Base-by-base conservation (phyloP, 23 tunicate species). In the Trididemnum nubilum region DNA sequence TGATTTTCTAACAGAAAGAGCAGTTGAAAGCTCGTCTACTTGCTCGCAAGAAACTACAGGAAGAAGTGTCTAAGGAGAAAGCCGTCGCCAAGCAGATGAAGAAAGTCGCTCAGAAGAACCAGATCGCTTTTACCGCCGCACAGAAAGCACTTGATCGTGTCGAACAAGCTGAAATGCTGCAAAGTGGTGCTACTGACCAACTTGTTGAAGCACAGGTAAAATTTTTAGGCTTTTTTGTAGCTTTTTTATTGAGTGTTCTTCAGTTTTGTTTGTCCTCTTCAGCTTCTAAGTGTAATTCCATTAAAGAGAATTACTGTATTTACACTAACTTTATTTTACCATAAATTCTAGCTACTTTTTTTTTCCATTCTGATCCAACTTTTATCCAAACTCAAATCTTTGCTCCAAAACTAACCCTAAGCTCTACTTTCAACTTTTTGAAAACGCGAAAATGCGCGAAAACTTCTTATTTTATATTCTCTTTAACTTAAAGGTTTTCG, bases 61-160 rank as follows among this genome's bases (percentile, higher is more conserved):
- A 92, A 57, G 97, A 92, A 34, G 63, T 86, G 60, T 85, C 97
- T 27, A 92, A 86, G 72, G 97, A 92, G 77, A 83, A 78, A 36
- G 85, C 97, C 27, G 97, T 91, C 21, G 87, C 87, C 1, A 91
- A 91, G 54, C 97, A 91, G 76, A 71, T 89, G 85, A 65, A 52
- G 23, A 50, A 31, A n/a, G 51, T 81, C 9, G 85, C 93, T 3
- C 19, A 23, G 9, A 71, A 33, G 78, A 71, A 33, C 12, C 76
- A 51, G 34, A 67, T 58, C 2, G 71, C 72, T 28, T 86, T 81
- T 32, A 33, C 85, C 1, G 85, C 40, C 23, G 78, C 65, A 3
- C 74, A 44, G 38, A 81, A 49, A 39, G 85, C 67, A 23, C 79
- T 81, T 0, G 80, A 87, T 24, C 77, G 61, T 27, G 58, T 87